Conservation (phyloP, 2,888 invertebrate species). For the Hemicrepidius hirtus region DNA sequence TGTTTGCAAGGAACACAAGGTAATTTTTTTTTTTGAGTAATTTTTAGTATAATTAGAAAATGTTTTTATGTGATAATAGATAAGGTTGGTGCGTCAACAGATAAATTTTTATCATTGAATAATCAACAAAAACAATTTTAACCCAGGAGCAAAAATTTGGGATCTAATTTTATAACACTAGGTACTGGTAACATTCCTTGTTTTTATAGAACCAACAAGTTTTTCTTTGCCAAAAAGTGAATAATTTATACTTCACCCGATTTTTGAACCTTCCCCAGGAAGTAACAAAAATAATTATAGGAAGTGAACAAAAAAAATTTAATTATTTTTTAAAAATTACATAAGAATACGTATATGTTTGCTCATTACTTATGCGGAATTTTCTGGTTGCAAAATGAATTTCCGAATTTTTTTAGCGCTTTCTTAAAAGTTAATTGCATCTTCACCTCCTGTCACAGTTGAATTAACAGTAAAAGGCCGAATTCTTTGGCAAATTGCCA, state of each 20-base stretch:
- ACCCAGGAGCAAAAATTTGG: background rate
- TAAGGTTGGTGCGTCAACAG: too few relatives aligned
- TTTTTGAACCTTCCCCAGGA: background rate
- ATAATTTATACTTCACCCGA: background rate
- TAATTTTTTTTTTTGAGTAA: constrained; percentile 61
- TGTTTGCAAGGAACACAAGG: constrained; percentile 87
- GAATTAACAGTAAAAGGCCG: constrained; percentile 36
- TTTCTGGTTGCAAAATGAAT: constrained; percentile 35
- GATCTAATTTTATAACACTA: constrained; percentile 3
- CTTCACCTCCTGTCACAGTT: constrained; percentile 24
- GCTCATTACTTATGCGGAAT: constrained; percentile 29
- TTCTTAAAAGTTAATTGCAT: constrained; percentile 34
- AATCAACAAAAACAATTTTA: constrained; percentile 6
- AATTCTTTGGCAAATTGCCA: constrained; percentile 15
- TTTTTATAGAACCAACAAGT: constrained; percentile 7
- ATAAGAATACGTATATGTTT: background rate
- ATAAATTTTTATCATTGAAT: background rate
- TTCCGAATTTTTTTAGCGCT: constrained; percentile 38
- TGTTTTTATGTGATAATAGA: too few relatives aligned
- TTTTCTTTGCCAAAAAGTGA: background rate
- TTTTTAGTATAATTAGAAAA: too few relatives aligned
- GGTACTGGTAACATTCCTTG: constrained; percentile 3
- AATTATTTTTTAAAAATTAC: background rate
- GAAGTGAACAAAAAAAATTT: background rate
- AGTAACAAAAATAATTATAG: too few relatives aligned